phyloP scores from a whole-genome alignment of 2,888 invertebrate species.

The Perizoma flavofasciatum region DNA sequence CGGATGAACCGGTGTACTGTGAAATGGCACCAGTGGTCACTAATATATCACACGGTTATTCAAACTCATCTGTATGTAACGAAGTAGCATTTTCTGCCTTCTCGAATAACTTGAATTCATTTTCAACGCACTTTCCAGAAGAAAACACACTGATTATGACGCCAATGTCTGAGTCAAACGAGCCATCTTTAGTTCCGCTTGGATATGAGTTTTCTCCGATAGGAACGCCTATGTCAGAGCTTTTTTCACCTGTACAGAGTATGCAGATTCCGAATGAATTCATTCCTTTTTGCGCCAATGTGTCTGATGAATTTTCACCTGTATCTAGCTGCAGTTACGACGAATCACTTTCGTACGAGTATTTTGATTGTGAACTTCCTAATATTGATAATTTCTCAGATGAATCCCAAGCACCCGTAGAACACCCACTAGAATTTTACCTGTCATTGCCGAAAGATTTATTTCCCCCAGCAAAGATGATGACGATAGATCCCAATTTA shows the following conservation, averaged over 20 bases:
- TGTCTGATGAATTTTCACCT: slow-evolving; percentile 18
- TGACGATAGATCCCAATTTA: slow-evolving; percentile 60
- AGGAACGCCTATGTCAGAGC: slow-evolving; percentile 9
- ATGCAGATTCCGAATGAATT: slow-evolving; percentile 17
- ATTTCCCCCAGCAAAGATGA: slow-evolving; percentile 60
- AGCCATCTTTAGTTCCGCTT: background rate
- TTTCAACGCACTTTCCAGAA: slow-evolving; percentile 5
- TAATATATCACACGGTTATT: slow-evolving; percentile 10
- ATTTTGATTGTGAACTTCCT: slow-evolving; percentile 18
- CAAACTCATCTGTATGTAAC: slow-evolving; percentile 6
- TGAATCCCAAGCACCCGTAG: slow-evolving; percentile 10
- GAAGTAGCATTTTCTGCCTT: slow-evolving; percentile 4
- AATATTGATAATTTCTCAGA: slow-evolving; percentile 13
- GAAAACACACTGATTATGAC: slow-evolving; percentile 5
- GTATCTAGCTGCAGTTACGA: slow-evolving; percentile 15
- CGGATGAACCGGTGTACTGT: slow-evolving; percentile 15
- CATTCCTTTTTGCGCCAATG: slow-evolving; percentile 13
- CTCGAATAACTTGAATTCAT: background rate
- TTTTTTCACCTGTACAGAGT: slow-evolving; percentile 13
- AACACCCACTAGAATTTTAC: slow-evolving; percentile 52
- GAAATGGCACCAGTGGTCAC: slow-evolving; percentile 12
- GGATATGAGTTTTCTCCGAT: slow-evolving; percentile 11
- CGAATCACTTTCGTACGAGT: slow-evolving; percentile 20
- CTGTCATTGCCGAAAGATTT: slow-evolving; percentile 56
- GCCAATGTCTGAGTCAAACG: background rate